Conservation (phyloP, 2,888 invertebrate genomes). For the Stratiomys singularior region DNA sequence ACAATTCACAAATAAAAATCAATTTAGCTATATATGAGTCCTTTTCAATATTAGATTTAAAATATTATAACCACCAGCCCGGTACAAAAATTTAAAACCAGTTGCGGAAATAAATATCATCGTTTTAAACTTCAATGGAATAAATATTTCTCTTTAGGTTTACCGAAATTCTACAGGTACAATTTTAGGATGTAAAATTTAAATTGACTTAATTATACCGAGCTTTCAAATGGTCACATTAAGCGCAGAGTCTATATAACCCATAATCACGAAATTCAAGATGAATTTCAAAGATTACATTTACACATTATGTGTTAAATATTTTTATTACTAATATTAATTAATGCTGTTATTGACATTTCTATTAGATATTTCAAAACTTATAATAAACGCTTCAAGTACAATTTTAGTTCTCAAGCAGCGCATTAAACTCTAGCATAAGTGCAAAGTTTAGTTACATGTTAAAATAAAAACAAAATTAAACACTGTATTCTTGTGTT, state of each 20-base stretch:
- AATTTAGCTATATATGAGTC: too few species aligned
- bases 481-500: neutral
- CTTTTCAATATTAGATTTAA: too few species aligned
- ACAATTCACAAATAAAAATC: too few species aligned
- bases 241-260: neutral
- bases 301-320: conserved; percentile 22
- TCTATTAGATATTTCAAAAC: conserved; percentile 10
- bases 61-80: too few species aligned
- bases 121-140: too few species aligned
- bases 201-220: too few species aligned
- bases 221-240: too few species aligned
- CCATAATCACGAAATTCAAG: neutral
- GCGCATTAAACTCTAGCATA: conserved; percentile 45
- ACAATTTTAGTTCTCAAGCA: conserved; percentile 46
- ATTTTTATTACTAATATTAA: conserved; percentile 24
- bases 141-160: too few species aligned
- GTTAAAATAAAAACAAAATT: conserved; percentile 8
- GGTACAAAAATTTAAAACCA: too few species aligned
- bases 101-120: too few species aligned
- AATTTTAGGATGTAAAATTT: too few species aligned
- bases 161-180: too few species aligned
- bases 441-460: conserved; percentile 34
- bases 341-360: conserved; percentile 30
- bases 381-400: neutral
- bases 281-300: conserved; percentile 44